Evolutionary conservation across 2,888 invertebrate species (phyloP).

Genomic region (Acrocyrtus sp.): DNA sequence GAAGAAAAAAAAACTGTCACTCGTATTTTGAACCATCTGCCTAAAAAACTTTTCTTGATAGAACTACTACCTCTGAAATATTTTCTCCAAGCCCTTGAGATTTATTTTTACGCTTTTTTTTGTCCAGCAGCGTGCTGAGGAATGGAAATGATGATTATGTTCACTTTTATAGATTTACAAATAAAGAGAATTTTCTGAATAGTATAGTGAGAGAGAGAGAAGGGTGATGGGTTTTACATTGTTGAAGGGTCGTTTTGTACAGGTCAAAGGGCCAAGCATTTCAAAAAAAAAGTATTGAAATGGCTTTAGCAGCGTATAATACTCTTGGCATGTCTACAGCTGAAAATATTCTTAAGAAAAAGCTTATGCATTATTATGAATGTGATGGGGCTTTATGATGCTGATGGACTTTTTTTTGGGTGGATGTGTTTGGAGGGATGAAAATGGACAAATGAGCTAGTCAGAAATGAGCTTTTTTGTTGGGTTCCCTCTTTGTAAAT

Average conservation of each 20-base stretch:
- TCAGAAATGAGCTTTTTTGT: no score
- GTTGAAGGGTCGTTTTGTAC: slow-evolving; percentile 4
- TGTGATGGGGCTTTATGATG: background rate
- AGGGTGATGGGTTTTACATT: background rate
- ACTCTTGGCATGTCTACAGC: background rate
- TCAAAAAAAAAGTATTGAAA: background rate
- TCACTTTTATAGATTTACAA: slow-evolving; percentile 30
- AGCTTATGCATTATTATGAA: slow-evolving; percentile 1
- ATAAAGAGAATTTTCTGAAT: slow-evolving; percentile 23
- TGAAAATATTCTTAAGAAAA: slow-evolving; percentile 4
- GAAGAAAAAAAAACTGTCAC: slow-evolving; percentile 60
- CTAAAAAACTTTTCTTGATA: background rate
- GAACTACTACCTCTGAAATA: background rate
- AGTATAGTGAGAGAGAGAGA: no score
- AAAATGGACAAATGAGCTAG: slow-evolving; percentile 47
- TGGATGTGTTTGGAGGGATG: slow-evolving; percentile 19
- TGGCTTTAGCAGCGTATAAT: no score
- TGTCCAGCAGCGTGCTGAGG: slow-evolving; percentile 2
- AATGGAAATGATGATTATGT: slow-evolving; percentile 39
- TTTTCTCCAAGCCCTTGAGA: background rate
- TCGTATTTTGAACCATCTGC: slow-evolving; percentile 47
- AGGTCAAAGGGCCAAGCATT: slow-evolving; percentile 28
- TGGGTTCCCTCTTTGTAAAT: slow-evolving; percentile 31
- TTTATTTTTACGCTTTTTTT: background rate
- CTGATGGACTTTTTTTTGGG: slow-evolving; percentile 1